phyloP scores from a whole-genome alignment of 2,888 invertebrate species.

The Mechanitis messenoides region DNA sequence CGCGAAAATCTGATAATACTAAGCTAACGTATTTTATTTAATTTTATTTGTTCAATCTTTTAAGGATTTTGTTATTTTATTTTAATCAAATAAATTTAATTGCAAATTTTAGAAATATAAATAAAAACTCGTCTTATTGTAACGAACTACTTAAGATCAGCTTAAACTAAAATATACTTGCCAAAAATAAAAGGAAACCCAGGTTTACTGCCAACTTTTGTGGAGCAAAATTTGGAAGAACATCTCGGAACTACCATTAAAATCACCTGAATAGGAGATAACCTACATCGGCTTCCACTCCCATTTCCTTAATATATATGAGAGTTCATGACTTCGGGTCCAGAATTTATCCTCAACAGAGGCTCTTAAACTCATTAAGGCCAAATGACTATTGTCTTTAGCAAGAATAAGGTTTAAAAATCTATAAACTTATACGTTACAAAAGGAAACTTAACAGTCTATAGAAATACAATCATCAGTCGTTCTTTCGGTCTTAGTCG shows the following conservation, averaged over 20 bases:
- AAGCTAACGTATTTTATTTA: too few relatives aligned
- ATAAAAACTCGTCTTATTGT: neutral
- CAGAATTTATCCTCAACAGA: too few relatives aligned
- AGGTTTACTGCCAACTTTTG: neutral
- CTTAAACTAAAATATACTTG: neutral
- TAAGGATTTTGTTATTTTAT: too few relatives aligned
- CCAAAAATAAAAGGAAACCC: neutral
- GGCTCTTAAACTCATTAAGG: too few relatives aligned
- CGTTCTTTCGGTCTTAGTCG: neutral
- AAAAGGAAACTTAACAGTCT: neutral
- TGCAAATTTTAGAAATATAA: too few relatives aligned
- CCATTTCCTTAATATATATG: too few relatives aligned
- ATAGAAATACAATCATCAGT: neutral
- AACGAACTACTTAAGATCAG: slow-evolving; percentile 1
- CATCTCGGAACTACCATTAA: neutral
- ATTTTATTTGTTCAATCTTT: too few relatives aligned
- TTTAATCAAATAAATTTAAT: too few relatives aligned
- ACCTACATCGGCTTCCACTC: neutral
- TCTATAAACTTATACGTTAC: neutral
- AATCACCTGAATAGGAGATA: neutral
- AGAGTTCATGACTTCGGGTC: too few relatives aligned
- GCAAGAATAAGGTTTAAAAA: too few relatives aligned
- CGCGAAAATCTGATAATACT: too few relatives aligned
- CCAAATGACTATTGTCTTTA: too few relatives aligned
- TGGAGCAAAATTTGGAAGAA: neutral